Evolutionary conservation across 2,797 vertebrate species (phyloP), one percentile per base, ranked within the genome.

Genomic region (Anguilla obscura): DNA sequence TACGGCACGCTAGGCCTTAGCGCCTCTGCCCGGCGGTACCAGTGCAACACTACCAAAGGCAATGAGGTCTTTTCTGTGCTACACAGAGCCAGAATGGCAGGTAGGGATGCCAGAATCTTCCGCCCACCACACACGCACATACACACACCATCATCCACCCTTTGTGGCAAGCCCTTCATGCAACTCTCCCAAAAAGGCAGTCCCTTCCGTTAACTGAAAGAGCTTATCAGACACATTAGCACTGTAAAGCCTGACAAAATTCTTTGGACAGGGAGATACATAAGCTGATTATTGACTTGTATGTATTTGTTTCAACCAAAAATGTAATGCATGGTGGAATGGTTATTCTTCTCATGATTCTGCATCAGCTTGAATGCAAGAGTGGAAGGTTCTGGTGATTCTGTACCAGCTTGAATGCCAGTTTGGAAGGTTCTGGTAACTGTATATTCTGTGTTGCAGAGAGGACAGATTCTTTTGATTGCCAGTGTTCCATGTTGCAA

Each of bases 1-100:
- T 96, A 96, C 0, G 96, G 96, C 74, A 97, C 96, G 0, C 0
- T 97, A 86, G 96, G 96, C 7, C 91, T 97, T 83, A 93, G 90
- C 30, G 96, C 96, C 0, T 85, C 95, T 0, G 90, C 93, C 10
- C 90, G 88, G 0, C 92, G 92, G 76, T 0, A 2, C 40, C 2
- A 94, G 84, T 97, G 96, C 79, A 91, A 1, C 0, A 88, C 92
- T 0, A 14, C 69, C n/a, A 66, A 1, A 0, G 96, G 95, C 36
- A 96, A 96, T 1, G 94, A 96, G 86, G 96, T 97, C 36, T 58
- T 4, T 14, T 97, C 96, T 1, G 90, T 96, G 85, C 94, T 97
- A 40, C 91, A 96, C 89, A 94, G 95, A 0, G 96, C 96, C 90
- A 96, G 93, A 91, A 79, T 87, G 71, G 94, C 94, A 93, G 96